These are phyloP conservation scores for Hirundo rustica DNA, from an alignment of 2,797 vertebrate genomes.

Conservation along the genomic window DNA sequence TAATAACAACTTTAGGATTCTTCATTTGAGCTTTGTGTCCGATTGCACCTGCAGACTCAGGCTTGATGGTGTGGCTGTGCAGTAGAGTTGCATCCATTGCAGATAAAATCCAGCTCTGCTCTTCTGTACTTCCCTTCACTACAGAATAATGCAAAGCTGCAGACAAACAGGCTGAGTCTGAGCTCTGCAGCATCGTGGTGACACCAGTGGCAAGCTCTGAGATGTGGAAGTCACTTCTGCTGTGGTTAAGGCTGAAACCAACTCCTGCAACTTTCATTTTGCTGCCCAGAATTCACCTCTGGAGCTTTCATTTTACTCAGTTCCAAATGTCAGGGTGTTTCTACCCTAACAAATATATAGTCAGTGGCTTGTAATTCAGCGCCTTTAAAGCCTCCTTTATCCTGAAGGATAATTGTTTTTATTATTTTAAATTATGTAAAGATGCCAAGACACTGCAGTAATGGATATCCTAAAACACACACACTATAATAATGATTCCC, in stretches of 20 bases:
- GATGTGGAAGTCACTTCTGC: neutral
- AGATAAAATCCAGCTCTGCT: neutral
- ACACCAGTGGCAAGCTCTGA: neutral
- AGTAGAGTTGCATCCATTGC: neutral
- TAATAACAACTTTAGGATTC: neutral
- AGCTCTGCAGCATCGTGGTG: neutral
- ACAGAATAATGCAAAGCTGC: neutral
- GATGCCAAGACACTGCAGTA: constrained; percentile 31
- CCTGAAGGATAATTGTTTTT: constrained; percentile 37
- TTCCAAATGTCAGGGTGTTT: neutral
- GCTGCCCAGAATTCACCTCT: neutral
- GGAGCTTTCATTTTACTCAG: neutral
- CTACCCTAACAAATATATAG: neutral
- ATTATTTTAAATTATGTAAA: constrained; percentile 49
- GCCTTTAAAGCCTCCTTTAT: constrained; percentile 28
- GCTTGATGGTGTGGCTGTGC: neutral
- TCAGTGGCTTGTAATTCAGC: neutral
- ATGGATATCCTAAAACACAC: constrained; percentile 39
- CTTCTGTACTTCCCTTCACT: neutral
- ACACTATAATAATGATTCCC: constrained; percentile 29
- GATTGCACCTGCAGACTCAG: neutral
- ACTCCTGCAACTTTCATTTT: neutral
- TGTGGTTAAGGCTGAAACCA: neutral
- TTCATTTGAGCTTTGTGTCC: neutral
- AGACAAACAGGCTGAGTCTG: neutral